Conservation (phyloP, 2,888 invertebrate genomes). For the Willowsia nigromaculata region DNA sequence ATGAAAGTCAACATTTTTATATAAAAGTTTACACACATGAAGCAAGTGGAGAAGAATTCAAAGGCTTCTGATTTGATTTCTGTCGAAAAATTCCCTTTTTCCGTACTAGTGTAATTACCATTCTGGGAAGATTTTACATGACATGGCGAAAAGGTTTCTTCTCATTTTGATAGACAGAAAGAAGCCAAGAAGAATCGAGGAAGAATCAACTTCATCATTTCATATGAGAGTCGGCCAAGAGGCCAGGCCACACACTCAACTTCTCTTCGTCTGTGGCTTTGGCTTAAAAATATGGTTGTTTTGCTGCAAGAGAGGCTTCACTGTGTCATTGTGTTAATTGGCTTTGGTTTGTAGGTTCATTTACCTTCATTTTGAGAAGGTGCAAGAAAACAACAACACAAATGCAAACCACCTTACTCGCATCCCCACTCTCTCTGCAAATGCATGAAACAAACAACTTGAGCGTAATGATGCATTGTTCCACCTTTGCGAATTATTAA, state of each 20-base stretch:
- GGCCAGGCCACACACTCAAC: conserved; percentile 18
- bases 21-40: neutral
- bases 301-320: conserved; percentile 7
- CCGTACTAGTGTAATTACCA: too few relatives aligned
- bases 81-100: too few relatives aligned
- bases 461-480: neutral
- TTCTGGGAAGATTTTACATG: too few relatives aligned
- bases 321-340: conserved; percentile 70
- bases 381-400: neutral
- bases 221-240: conserved; percentile 42
- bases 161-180: neutral
- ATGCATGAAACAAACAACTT: neutral
- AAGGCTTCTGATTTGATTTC: too few relatives aligned
- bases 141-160: neutral
- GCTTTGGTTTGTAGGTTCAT: conserved; percentile 68
- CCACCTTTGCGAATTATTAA: neutral
- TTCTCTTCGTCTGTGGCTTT: neutral
- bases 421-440: too few relatives aligned
- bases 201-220: neutral
- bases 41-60: neutral
- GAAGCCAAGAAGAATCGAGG: neutral
- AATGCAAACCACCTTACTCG: neutral
- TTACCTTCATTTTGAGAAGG: conserved; percentile 49
- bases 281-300: neutral
- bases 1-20: neutral